These are phyloP conservation scores for Pyrgilauda ruficollis DNA, from an alignment of 2,113 vertebrate genomes.

Conservation along the genomic window DNA sequence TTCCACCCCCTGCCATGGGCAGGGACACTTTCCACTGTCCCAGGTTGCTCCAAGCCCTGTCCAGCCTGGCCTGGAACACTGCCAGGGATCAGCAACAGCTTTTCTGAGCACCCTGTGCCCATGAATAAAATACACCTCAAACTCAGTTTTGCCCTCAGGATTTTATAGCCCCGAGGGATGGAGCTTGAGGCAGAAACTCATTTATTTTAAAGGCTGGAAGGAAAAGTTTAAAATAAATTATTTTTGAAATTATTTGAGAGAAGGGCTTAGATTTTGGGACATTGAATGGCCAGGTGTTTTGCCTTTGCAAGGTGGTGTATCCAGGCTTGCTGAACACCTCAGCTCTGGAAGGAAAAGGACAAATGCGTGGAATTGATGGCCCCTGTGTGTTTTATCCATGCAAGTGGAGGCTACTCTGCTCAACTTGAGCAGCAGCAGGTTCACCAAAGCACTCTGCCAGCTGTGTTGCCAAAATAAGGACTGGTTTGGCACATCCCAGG, in stretches of 20 bases:
- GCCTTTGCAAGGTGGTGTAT: background rate
- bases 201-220: background rate
- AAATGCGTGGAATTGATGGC: too few relatives aligned
- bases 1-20: background rate
- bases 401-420: fast-evolving
- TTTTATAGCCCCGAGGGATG: background rate
- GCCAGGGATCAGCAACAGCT: background rate
- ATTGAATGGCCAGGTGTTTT: background rate
- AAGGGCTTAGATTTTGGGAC: background rate
- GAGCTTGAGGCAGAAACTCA: background rate
- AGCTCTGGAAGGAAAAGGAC: background rate
- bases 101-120: background rate
- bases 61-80: background rate
- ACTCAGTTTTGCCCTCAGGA: background rate
- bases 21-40: background rate
- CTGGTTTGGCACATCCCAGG: background rate
- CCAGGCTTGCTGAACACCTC: background rate
- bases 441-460: background rate
- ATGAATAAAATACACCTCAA: background rate
- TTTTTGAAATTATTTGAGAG: background rate
- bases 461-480: background rate
- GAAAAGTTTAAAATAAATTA: background rate
- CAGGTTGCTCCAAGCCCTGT: fast-evolving
- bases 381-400: too few relatives aligned
- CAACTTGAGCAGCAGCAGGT: background rate